phyloP scores from a whole-genome alignment of 2,888 invertebrate species.

The Tachina lurida region DNA sequence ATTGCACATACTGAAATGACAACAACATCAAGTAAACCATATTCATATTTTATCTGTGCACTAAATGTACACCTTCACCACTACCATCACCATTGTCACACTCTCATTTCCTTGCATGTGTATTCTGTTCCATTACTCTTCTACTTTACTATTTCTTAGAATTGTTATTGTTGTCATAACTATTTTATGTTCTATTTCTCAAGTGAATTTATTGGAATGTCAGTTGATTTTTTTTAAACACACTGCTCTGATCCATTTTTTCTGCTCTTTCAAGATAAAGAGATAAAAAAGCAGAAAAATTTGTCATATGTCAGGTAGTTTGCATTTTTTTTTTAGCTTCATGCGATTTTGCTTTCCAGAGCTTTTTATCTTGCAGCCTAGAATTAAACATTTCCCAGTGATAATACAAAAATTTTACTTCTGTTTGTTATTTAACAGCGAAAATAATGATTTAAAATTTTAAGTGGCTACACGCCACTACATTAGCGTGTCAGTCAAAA shows the following conservation, averaged over 20 bases:
- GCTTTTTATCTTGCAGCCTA: slow-evolving; percentile 31
- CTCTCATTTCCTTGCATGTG: slow-evolving; percentile 13
- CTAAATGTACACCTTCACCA: slow-evolving; percentile 64
- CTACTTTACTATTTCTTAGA: slow-evolving; percentile 8
- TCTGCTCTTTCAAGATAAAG: slow-evolving; percentile 28
- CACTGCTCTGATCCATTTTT: slow-evolving; percentile 7
- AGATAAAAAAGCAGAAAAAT: slow-evolving; percentile 11
- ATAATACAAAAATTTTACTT: slow-evolving; percentile 30
- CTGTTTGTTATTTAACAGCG: slow-evolving; percentile 32
- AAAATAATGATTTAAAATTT: slow-evolving; percentile 22
- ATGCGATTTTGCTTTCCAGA: slow-evolving; percentile 11
- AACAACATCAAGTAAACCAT: slow-evolving; percentile 38
- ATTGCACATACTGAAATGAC: slow-evolving; percentile 19
- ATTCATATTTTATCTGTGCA: slow-evolving; percentile 48
- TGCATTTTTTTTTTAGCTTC: not conserved
- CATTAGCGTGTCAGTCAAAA: slow-evolving; percentile 30
- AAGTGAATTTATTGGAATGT: slow-evolving; percentile 41
- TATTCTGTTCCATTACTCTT: slow-evolving; percentile 2
- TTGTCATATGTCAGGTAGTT: slow-evolving; percentile 37
- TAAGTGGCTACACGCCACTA: slow-evolving; percentile 20
- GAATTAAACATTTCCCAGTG: not conserved
- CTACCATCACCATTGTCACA: slow-evolving; percentile 22
- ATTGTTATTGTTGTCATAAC: slow-evolving; percentile 38
- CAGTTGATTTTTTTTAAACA: not conserved
- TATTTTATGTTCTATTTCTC: slow-evolving; percentile 29